Evolutionary conservation across 2,113 vertebrate species (phyloP), one percentile per base, ranked within the genome.

Genomic region (Orcinus orca): DNA sequence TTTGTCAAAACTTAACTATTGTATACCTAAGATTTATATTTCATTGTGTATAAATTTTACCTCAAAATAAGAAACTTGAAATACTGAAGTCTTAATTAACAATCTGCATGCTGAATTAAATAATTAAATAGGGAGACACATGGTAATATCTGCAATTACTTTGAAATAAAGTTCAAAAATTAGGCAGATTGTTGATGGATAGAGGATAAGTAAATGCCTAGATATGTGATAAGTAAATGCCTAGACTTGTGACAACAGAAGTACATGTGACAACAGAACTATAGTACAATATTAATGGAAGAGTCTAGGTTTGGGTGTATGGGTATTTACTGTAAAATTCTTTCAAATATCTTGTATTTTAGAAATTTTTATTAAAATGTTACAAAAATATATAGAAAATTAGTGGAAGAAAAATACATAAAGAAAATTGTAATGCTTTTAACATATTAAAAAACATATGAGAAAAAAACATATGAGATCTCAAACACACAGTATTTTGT

Each of bases 311-410:
- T 67, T 73, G 15, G 23, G 63, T 58, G 4, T 58, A 71, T 6
- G 33, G 26, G 7, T 87, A 20, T 87, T 83, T 38, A 38, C 5
- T 60, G 5, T 65, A 60, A 92, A 74, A 82, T 73, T 41, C 82
- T 62, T 79, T 73, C 29, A 77, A 44, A 58, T 60, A 82, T 62
- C 21, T 63, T 84, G 13, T 65, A 58, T 36, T 33, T 71, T 73
- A 92, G 9, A 73, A 92, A 53, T 76, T 93, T 92, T 68, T 60
- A 94, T 47, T 38, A 94, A 88, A 88, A 88, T 41, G 20, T 82
- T 70, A 76, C 31, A 94, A 36, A 96, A 71, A 70, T 53, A 50
- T 6, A 76, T 9, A 76, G 55, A 88, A 65, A 95, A 91, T 60
- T 41, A 79, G 15, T 71, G 26, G 7, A 76, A 83, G 53, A 53